These are phyloP conservation scores for Triops longicaudatus DNA, from an alignment of 1,140 invertebrate species.

Conservation along the genomic window DNA sequence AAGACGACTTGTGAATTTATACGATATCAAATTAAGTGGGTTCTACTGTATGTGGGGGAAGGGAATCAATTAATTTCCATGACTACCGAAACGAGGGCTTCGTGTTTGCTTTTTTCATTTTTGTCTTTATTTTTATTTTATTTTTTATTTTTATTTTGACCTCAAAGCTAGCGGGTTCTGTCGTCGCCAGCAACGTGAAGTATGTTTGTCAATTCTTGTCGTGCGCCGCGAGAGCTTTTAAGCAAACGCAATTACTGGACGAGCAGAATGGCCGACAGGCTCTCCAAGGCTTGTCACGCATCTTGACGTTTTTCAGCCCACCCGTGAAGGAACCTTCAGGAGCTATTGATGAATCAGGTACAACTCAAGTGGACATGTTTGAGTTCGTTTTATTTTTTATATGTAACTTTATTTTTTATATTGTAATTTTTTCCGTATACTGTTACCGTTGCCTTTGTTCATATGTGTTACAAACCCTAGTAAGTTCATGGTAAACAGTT, in stretches of 20 bases:
- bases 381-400: not conserved
- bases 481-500: no score
- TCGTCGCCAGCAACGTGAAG: not conserved
- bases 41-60: no score
- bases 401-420: no score
- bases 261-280: not conserved
- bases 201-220: slow-evolving; percentile 8
- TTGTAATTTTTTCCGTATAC: no score
- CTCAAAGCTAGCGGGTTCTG: not conserved
- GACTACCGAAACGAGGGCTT: not conserved
- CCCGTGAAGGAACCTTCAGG: not conserved
- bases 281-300: not conserved
- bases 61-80: not conserved
- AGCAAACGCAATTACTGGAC: slow-evolving; percentile 14
- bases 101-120: not conserved
- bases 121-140: not conserved
- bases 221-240: slow-evolving; percentile 5
- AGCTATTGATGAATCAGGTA: not conserved
- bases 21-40: no score
- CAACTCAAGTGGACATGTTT: not conserved
- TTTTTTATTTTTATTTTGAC: no score
- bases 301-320: not conserved
- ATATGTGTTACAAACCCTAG: no score
- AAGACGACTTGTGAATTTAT: no score
- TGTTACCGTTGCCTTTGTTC: no score